Evolutionary conservation across 2,797 vertebrate species (phyloP), one percentile per base, ranked within the genome.

Genomic region (Gymnothorax javanicus): DNA sequence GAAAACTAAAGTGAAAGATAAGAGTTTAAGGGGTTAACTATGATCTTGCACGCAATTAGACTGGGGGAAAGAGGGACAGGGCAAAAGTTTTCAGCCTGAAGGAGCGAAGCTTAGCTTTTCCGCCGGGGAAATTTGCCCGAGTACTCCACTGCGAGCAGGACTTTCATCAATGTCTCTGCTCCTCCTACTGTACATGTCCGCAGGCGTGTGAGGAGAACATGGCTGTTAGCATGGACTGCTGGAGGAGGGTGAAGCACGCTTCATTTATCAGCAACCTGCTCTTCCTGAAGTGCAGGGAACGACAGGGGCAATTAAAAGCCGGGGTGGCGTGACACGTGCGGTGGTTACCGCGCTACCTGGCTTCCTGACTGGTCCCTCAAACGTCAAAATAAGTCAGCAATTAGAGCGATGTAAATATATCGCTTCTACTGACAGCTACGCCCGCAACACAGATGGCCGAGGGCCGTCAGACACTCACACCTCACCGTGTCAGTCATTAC

Each of bases 351-450:
- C 91, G 91, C 90, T 94, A 92, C 91, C 94, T 94, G 93, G 87
- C 92, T 92, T 88, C 85, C 82, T 89, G 86, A 86, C 89, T 91
- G 92, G 87, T 87, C 93, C 95, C 89, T 92, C 85, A 93, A 93
- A 91, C 88, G 94, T 95, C 91, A 87, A 95, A 94, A 94, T 88
- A 90, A 93, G 86, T 93, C 94, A 93, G 91, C 92, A 93, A 92
- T 94, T 95, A 95, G 90, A 95, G 91, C 85, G 89, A 93, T 93
- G 93, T 95, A 93, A 95, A 94, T 93, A 92, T 90, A 89, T 89
- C 79, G 89, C 93, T 94, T 94, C 93, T 91, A 88, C 90, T 94
- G 91, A 92, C 89, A 93, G 85, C 89, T 90, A 88, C 85, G 90
- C 88, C 88, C 89, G 88, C 87, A 93, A 91, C 94, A 94, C 91